Conservation (phyloP, 2,113 vertebrate genomes). For the Microcebus jonahi region DNA sequence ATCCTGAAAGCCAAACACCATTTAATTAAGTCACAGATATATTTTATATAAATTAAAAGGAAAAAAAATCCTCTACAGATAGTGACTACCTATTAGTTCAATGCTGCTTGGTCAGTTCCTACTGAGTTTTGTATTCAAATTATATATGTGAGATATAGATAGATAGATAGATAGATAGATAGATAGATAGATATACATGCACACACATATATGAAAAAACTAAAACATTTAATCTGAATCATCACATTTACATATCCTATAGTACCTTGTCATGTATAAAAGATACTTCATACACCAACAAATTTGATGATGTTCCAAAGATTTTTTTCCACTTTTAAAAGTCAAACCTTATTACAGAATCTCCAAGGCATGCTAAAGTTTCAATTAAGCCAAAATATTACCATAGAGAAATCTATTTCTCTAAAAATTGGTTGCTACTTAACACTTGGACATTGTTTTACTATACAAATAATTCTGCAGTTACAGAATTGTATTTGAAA, state of each 20-base stretch:
- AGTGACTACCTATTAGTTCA: background rate
- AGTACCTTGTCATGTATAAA: background rate
- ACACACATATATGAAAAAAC: background rate
- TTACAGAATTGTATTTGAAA: background rate
- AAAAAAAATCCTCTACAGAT: background rate
- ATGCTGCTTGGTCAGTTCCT: background rate
- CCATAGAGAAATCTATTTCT: background rate
- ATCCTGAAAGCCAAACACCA: background rate
- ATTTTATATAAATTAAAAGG: background rate
- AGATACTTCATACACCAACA: background rate
- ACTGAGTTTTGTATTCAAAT: background rate
- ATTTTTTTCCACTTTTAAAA: constrained; percentile 3
- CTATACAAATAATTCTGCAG: background rate
- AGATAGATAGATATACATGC: background rate
- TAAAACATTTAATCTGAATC: constrained; percentile 25
- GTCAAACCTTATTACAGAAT: background rate
- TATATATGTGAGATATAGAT: background rate
- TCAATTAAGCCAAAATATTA: background rate
- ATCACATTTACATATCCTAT: background rate
- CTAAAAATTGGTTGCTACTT: background rate
- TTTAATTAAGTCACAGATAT: background rate
- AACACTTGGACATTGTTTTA: background rate
- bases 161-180: background rate
- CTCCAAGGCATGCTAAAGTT: background rate
- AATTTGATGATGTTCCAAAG: background rate